A percentile compares a stretch with the other conserved stretches of the same genome.
Conservation (phyloP, 1,140 invertebrate genomes). For the Acromyrmex heyeri region DNA sequence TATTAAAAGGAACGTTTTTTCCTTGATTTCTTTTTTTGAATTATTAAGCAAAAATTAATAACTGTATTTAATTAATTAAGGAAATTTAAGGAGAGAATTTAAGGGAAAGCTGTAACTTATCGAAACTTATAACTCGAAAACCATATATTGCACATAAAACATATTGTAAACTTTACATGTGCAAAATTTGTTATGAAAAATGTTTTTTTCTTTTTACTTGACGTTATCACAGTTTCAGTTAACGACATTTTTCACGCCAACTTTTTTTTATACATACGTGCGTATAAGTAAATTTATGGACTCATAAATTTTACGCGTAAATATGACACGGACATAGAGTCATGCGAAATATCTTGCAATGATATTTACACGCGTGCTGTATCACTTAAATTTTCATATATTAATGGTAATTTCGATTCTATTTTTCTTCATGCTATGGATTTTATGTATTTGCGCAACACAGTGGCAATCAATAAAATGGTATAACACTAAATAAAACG, state of each 20-base stretch:
- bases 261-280: conserved; percentile 15
- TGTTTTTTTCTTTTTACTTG: background rate
- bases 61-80: background rate
- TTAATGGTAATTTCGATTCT: conserved; percentile 39
- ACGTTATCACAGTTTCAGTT: conserved; percentile 22
- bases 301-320: conserved; percentile 22
- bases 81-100: background rate
- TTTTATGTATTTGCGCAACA: conserved; percentile 25
- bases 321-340: conserved; percentile 24
- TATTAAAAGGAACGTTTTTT: background rate
- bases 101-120: background rate
- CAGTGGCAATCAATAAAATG: conserved; percentile 34
- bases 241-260: conserved; percentile 47
- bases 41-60: background rate
- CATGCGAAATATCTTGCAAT: conserved; percentile 35
- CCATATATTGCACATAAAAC: background rate
- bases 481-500: background rate
- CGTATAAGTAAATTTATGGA: conserved; percentile 39
- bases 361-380: conserved; percentile 19
- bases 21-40: background rate
- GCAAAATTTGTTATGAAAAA: conserved; percentile 27
- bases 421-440: conserved; percentile 7
- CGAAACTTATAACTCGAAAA: background rate
- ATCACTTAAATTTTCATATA: conserved; percentile 41
- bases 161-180: background rate